Evolutionary conservation across 1,140 invertebrate species (phyloP), one percentile per base, ranked within the genome.

Genomic region (Augochlora pura): DNA sequence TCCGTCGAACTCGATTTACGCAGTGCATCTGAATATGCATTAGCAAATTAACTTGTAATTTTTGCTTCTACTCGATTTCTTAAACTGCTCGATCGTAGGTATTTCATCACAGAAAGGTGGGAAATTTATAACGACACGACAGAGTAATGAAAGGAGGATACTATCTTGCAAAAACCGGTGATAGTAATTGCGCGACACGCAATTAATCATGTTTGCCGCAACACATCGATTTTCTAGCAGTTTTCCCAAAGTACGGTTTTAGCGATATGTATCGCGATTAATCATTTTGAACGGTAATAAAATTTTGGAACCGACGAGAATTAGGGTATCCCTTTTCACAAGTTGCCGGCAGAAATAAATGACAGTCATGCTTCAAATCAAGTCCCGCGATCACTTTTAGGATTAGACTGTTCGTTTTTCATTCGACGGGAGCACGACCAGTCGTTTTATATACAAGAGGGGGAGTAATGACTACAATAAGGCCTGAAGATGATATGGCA

Each of bases 401-500:
- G 39, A 52, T 66, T 23, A 10, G n/a, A 54, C 63, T 27, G 54
- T 60, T 49, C 62, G 16, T 65, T 14, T 73, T 74, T 62, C 21
- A 62, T 67, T 67, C 12, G 1, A 5, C 38, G 52, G 18, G 39
- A 38, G 23, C 67, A 63, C 66, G 16, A 69, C 39, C 60, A 16
- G 27, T 39, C 60, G 59, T 57, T 75, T 82, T 69, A 74, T 73
- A 57, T 52, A 62, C 42, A 59, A 49, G 10, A 71, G 62, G 66
- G 66, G 42, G 60, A 76, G 77, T 59, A 77, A 87, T 87, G 66
- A 84, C 67, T 80, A 73, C 66, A 78, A 82, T 82, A 86, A 87
- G 70, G 81, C 65, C 66, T 79, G 80, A 82, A 81, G 77, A 86
- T 86, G 85, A 87, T 87, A 77, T 68, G 86, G 82, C 77, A 85